A percentile compares a stretch with the other conserved stretches of the same genome.
Evolutionary conservation across 2,888 invertebrate genomes (phyloP).

Genomic region (Dermolepida albohirtum): DNA sequence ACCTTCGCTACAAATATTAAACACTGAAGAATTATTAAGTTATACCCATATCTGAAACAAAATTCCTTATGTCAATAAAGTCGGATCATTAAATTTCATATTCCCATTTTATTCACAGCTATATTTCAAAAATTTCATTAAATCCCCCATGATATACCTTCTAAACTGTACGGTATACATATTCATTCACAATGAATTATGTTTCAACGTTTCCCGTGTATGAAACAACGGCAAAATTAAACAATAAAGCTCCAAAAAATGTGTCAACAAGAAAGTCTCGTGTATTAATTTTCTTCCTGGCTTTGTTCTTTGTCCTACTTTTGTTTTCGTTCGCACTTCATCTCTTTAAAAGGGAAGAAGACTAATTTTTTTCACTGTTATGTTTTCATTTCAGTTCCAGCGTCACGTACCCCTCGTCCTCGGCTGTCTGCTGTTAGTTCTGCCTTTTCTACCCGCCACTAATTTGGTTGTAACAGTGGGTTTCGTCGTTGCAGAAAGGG

Average conservation of each 20-base stretch:
- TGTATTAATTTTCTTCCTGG: no score
- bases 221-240: no score
- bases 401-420: constrained; percentile 76
- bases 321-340: not conserved
- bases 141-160: constrained; percentile 5
- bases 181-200: no score
- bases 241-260: no score
- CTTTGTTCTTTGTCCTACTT: not conserved
- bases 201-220: no score
- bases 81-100: not conserved
- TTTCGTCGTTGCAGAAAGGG: constrained; percentile 88
- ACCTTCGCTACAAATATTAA: no score
- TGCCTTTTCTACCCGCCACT: constrained; percentile 89
- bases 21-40: no score
- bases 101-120: not conserved
- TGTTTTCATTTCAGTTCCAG: constrained; percentile 69
- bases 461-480: constrained; percentile 85
- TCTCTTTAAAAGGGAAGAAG: not conserved
- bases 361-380: constrained; percentile 3
- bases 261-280: no score
- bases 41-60: no score
- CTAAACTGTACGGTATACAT: not conserved
- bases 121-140: constrained; percentile 4
- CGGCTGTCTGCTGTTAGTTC: constrained; percentile 78
- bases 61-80: no score